Conservation (phyloP, 2,113 vertebrate genomes). For the Pterocles burchelli region DNA sequence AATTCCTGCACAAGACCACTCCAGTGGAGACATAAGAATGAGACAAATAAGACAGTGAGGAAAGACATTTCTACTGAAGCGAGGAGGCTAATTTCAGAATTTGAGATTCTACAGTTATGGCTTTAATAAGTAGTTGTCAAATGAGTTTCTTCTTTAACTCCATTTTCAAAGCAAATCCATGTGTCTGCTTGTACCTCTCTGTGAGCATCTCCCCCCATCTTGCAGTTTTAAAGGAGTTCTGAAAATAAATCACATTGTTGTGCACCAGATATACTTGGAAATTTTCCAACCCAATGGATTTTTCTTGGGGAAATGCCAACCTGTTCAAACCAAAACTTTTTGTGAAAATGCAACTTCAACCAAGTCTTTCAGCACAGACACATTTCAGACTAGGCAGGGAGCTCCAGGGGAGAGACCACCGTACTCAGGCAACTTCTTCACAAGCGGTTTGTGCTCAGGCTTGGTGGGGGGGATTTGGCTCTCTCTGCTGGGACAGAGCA, state of each 20-base stretch:
- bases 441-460: neutral
- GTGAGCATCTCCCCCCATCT: neutral
- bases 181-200: neutral
- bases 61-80: slow-evolving; percentile 45
- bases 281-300: neutral
- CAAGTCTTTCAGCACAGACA: neutral
- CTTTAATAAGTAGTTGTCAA: slow-evolving; percentile 62
- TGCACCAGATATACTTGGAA: neutral
- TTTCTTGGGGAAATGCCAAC: neutral
- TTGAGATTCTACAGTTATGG: slow-evolving; percentile 26
- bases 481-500: neutral
- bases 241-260: neutral
- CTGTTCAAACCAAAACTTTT: neutral
- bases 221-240: neutral
- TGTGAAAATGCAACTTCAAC: neutral
- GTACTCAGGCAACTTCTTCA: neutral
- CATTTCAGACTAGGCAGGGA: neutral
- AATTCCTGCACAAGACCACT: neutral
- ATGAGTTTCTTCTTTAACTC: neutral
- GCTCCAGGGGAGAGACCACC: neutral
- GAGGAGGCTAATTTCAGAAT: slow-evolving; percentile 50
- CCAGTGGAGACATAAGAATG: slow-evolving; percentile 6
- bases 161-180: slow-evolving; percentile 42
- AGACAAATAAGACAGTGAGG: neutral
- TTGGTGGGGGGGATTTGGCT: neutral